Conservation (phyloP, 2,113 vertebrate genomes). For the Channa maculata region DNA sequence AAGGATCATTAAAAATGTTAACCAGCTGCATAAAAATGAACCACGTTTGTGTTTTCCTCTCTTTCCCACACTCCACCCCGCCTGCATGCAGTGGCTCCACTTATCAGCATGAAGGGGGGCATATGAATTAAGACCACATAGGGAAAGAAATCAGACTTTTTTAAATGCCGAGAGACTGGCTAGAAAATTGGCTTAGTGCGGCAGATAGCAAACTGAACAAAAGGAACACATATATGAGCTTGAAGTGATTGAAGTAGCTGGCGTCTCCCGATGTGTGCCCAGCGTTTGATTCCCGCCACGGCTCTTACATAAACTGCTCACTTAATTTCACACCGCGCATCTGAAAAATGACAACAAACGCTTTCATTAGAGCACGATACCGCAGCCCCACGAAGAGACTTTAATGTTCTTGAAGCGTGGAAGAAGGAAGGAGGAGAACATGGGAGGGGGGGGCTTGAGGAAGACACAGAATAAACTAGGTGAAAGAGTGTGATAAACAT, state of each 20-base stretch:
- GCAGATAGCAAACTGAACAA: slow-evolving; percentile 90
- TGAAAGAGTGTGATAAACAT: slow-evolving; percentile 78
- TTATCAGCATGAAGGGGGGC: slow-evolving; percentile 78
- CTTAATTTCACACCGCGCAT: slow-evolving; percentile 91
- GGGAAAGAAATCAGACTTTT: slow-evolving; percentile 88
- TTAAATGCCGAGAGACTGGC: slow-evolving; percentile 90
- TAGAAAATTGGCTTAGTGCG: slow-evolving; percentile 97
- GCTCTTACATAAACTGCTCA: slow-evolving; percentile 88
- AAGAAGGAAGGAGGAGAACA: slow-evolving; percentile 53
- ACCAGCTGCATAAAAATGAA: slow-evolving; percentile 76
- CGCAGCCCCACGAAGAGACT: slow-evolving; percentile 78
- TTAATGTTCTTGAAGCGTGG: slow-evolving; percentile 80
- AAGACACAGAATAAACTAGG: slow-evolving; percentile 66
- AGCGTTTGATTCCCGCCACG: slow-evolving; percentile 89
- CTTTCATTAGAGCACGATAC: slow-evolving; percentile 89
- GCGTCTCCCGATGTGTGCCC: slow-evolving; percentile 85
- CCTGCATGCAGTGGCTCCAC: slow-evolving; percentile 70
- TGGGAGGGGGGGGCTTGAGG: slow-evolving; percentile 14
- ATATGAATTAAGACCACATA: slow-evolving; percentile 90
- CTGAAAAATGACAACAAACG: slow-evolving; percentile 88
- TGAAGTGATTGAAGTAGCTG: slow-evolving; percentile 91
- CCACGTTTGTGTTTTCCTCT: slow-evolving; percentile 70
- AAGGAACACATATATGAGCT: slow-evolving; percentile 90
- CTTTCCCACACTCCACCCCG: slow-evolving; percentile 44
- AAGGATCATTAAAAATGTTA: slow-evolving; percentile 83